Conservation (phyloP, 2,888 invertebrate genomes). For the Spilosoma lubricipeda region DNA sequence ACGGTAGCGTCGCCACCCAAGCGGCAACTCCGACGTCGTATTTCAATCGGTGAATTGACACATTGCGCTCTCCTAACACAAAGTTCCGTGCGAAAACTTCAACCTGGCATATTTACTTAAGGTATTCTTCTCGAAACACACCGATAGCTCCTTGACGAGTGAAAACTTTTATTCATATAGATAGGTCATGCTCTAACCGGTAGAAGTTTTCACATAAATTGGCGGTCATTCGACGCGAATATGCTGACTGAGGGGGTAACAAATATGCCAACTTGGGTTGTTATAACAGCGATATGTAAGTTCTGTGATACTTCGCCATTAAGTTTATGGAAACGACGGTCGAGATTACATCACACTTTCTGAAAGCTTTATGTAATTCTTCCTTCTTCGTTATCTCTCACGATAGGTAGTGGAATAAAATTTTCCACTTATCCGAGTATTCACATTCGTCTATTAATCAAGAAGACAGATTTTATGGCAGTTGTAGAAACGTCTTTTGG, state of each 20-base stretch:
- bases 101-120: conserved; percentile 84
- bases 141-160: conserved; percentile 82
- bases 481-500: conserved; percentile 64
- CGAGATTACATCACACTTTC: conserved; percentile 85
- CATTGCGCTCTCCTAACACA: conserved; percentile 76
- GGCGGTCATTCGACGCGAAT: conserved; percentile 86
- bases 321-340: conserved; percentile 85
- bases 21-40: conserved; percentile 72
- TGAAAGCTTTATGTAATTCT: conserved; percentile 84
- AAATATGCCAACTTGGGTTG: conserved; percentile 86
- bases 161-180: conserved; percentile 82
- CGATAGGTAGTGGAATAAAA: conserved; percentile 63
- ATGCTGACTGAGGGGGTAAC: conserved; percentile 86
- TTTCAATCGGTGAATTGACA: conserved; percentile 84
- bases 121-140: conserved; percentile 78
- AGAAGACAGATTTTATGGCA: conserved; percentile 70
- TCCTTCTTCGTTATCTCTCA: conserved; percentile 69
- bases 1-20: conserved; percentile 86
- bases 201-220: conserved; percentile 86
- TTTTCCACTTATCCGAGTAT: conserved; percentile 57
- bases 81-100: conserved; percentile 80
- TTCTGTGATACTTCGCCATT: conserved; percentile 86
- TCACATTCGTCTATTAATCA: conserved; percentile 73
- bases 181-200: conserved; percentile 83
- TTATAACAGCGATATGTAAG: conserved; percentile 86